These are phyloP conservation scores for Mellivora capensis DNA, from an alignment of 2,113 vertebrate species.

Conservation along the genomic window DNA sequence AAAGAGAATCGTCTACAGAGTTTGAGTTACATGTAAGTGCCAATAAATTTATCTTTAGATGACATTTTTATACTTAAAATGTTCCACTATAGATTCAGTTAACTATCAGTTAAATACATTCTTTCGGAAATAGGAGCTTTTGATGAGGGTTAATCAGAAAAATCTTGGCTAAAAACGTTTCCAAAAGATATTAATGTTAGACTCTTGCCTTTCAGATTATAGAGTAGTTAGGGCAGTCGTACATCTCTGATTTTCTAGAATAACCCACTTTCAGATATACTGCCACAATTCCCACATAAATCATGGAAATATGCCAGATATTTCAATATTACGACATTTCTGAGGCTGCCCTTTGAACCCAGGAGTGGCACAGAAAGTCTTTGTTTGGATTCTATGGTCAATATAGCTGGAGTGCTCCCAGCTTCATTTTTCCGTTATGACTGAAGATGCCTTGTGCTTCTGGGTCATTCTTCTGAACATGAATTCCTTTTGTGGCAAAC, in stretches of 20 bases:
- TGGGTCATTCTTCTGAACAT: constrained; percentile 3
- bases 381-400: constrained; percentile 52
- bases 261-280: constrained; percentile 50
- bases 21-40: constrained; percentile 54
- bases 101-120: constrained; percentile 73
- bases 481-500: constrained; percentile 16
- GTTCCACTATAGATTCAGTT: constrained; percentile 71
- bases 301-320: constrained; percentile 65
- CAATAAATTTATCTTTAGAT: constrained; percentile 63
- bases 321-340: constrained; percentile 47
- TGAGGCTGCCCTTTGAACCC: constrained; percentile 55
- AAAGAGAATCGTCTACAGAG: constrained; percentile 20
- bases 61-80: constrained; percentile 72
- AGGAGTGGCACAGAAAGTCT: constrained; percentile 51
- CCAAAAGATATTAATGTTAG: constrained; percentile 56
- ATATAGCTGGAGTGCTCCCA: not conserved
- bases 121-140: constrained; percentile 63
- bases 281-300: constrained; percentile 59
- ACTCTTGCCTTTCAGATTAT: constrained; percentile 58
- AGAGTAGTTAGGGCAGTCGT: constrained; percentile 42
- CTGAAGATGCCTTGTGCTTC: constrained; percentile 10
- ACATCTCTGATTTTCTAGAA: constrained; percentile 60
- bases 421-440: constrained; percentile 53
- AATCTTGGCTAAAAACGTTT: constrained; percentile 62
- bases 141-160: constrained; percentile 69